Evolutionary conservation across 2,797 vertebrate genomes (phyloP).

Genomic region (Erpetoichthys calabaricus): DNA sequence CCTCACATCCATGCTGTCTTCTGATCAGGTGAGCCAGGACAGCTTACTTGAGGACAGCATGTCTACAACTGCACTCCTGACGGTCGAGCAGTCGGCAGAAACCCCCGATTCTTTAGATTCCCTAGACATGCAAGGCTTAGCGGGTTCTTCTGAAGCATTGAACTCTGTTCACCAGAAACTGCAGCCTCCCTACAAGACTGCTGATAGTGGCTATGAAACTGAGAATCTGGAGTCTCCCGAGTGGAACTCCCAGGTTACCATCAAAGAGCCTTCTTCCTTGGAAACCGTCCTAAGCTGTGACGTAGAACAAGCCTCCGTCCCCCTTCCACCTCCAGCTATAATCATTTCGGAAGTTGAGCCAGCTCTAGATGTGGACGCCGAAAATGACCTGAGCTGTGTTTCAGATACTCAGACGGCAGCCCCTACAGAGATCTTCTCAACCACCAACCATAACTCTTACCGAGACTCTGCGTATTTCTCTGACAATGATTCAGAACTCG

Average conservation of each 20-base stretch:
- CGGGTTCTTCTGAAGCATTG: slow-evolving; percentile 50
- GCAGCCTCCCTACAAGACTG: slow-evolving; percentile 78
- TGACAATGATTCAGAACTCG: slow-evolving; percentile 85
- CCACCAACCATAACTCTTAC: slow-evolving; percentile 55
- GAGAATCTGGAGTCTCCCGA: slow-evolving; percentile 96
- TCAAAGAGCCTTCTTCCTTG: slow-evolving; percentile 37
- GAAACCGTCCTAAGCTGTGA: slow-evolving; percentile 30
- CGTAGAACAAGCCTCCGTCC: slow-evolving; percentile 12
- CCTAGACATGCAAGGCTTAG: slow-evolving; percentile 63
- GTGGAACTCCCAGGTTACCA: slow-evolving; percentile 73
- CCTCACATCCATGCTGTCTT: slow-evolving; percentile 52
- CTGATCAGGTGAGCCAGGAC: slow-evolving; percentile 78
- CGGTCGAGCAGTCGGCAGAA: slow-evolving; percentile 54
- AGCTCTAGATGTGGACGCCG: slow-evolving; percentile 14
- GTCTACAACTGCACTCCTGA: slow-evolving; percentile 46
- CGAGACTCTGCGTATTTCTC: slow-evolving; percentile 97
- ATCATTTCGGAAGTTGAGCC: slow-evolving; percentile 63
- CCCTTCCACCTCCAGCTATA: slow-evolving; percentile 59
- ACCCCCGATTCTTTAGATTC: slow-evolving; percentile 87
- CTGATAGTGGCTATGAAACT: slow-evolving; percentile 94
- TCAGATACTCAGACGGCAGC: slow-evolving; percentile 27
- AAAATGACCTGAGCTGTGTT: slow-evolving; percentile 28
- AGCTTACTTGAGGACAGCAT: slow-evolving; percentile 75
- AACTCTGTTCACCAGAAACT: slow-evolving; percentile 55
- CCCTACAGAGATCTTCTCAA: slow-evolving; percentile 35